Base-by-base conservation (phyloP, 2,113 vertebrate genomes). In the Cranoglanis bouderius region DNA sequence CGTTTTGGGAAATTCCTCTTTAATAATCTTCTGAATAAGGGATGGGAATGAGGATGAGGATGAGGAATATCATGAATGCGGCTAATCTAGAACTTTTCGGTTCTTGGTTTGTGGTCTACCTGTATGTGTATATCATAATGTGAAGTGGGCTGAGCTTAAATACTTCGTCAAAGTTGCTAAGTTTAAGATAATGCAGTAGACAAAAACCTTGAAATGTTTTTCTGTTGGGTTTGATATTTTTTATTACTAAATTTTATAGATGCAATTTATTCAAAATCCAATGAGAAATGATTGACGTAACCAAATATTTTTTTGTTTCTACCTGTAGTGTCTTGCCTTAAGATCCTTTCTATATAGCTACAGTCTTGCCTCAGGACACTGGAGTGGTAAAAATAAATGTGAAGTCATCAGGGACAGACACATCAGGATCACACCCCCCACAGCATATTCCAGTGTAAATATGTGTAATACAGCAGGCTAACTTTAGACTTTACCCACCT, bases 401-500 rank as follows among this genome's bases (percentile, higher is more conserved):
- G 75, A 51, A 53, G 53, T 59, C 51, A 82, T 59, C 53, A 40
- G 32, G 53, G 3, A n/a, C n/a, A n/a, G n/a, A n/a, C n/a, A n/a
- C n/a, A n/a, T n/a, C n/a, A n/a, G n/a, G n/a, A n/a, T n/a, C n/a
- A n/a, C n/a, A 19, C 13, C 43, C 21, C 77, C 16, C 78, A 12
- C 51, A 13, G 51, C 19, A 38, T 38, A 38, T 24, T 38, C n/a
- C 53, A 57, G 75, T 4, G 32, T 40, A 82, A 26, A 59, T 38
- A 40, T 59, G 2, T 59, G 4, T 82, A 57, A 82, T 24, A 24
- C 9, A 6, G 4, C n/a, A 13, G 18, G 78, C 51, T 82, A 82
- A 55, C 78, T 82, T 82, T 57, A 82, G 78, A 82, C 51, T 82
- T 82, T 55, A 82, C n/a, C 18, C 78, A 82, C 16, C 78, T 35